phyloP scores from a whole-genome alignment of 1,140 invertebrate species.

The Samia ricini region DNA sequence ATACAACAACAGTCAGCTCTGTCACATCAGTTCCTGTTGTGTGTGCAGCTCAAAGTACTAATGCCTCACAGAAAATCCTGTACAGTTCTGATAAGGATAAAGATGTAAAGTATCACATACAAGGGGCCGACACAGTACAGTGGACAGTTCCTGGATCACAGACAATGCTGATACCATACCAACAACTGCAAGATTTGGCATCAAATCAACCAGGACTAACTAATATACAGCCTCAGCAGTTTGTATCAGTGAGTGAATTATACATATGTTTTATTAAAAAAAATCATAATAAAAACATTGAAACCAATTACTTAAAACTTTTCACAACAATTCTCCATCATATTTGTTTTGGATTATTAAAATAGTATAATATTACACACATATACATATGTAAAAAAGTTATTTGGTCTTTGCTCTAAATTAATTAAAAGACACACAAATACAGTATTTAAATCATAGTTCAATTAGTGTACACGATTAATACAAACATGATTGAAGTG shows the following conservation, averaged over 20 bases:
- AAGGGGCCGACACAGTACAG: constrained; percentile 66
- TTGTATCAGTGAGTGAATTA: constrained; percentile 64
- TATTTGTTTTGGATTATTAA: no score
- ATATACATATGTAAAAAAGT: no score
- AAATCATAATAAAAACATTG: not conserved
- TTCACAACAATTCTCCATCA: no score
- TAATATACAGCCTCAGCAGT: constrained; percentile 64
- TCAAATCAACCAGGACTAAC: constrained; percentile 52
- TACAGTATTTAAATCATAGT: no score
- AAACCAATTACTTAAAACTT: no score
- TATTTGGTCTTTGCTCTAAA: no score
- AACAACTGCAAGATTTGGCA: constrained; percentile 62
- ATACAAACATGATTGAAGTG: no score
- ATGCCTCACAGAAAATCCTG: constrained; percentile 66
- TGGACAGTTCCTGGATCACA: constrained; percentile 67
- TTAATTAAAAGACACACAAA: no score
- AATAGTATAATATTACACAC: no score
- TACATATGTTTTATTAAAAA: not conserved
- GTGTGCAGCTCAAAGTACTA: constrained; percentile 64
- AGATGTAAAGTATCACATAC: constrained; percentile 67
- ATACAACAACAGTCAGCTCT: constrained; percentile 64
- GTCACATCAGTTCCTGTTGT: constrained; percentile 66
- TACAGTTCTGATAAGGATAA: constrained; percentile 71
- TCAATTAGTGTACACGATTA: no score
- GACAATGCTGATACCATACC: constrained; percentile 70